These are phyloP conservation scores for Drosophila equinoxialis DNA, from an alignment of 1,140 invertebrate genomes.

Conservation along the genomic window DNA sequence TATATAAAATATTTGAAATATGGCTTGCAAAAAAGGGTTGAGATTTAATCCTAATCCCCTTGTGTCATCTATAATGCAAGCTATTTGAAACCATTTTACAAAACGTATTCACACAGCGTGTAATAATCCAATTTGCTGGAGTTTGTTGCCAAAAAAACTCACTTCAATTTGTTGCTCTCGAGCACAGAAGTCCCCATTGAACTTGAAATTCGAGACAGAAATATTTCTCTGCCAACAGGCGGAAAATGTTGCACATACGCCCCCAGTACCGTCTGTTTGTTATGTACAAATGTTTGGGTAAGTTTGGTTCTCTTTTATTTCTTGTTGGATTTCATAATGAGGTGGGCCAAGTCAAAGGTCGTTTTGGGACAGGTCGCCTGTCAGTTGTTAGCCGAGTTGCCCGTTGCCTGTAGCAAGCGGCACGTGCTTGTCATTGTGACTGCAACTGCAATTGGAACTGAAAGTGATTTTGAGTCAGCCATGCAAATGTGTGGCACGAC, in stretches of 20 bases:
- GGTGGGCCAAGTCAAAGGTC: conserved; percentile 16
- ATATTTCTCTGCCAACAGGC: conserved; percentile 27
- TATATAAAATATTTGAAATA: neutral
- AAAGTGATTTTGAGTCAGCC: neutral
- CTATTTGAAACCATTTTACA: neutral
- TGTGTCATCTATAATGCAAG: neutral
- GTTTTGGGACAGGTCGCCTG: conserved; percentile 14
- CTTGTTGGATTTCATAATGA: conserved; percentile 45
- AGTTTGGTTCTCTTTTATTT: conserved; percentile 16
- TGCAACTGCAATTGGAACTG: neutral
- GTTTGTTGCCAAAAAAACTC: conserved; percentile 16
- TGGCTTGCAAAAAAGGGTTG: neutral
- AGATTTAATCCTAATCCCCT: neutral
- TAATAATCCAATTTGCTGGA: conserved; percentile 32
- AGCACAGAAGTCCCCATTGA: conserved; percentile 37
- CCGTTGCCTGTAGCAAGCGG: conserved; percentile 38
- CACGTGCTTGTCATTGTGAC: conserved; percentile 49
- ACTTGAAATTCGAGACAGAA: conserved; percentile 43
- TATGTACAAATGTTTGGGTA: conserved; percentile 19
- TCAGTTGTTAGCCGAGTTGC: conserved; percentile 23
- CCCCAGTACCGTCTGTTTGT: conserved; percentile 22
- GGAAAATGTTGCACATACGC: conserved; percentile 65
- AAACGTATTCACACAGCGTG: conserved; percentile 2
- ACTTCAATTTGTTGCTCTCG: conserved; percentile 44
- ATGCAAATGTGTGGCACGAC: neutral